These are phyloP conservation scores for Eupleurogrammus muticus DNA, from an alignment of 2,797 vertebrate genomes.

Conservation along the genomic window DNA sequence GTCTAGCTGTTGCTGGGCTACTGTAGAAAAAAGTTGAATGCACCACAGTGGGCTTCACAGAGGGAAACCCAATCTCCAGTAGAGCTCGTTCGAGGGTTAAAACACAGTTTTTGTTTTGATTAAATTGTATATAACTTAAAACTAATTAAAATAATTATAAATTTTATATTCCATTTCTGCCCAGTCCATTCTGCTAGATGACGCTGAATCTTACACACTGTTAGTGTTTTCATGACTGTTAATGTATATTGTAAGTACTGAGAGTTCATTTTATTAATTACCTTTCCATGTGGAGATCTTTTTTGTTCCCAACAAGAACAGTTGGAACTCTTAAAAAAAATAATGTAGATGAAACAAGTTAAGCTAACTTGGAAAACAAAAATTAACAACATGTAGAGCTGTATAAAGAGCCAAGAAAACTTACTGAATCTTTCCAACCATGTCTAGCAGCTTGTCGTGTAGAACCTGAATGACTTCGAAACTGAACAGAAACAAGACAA, in stretches of 20 bases:
- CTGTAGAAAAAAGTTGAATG: no score
- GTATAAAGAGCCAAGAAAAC: constrained; percentile 50
- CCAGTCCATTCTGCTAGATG: no score
- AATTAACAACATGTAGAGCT: constrained; percentile 53
- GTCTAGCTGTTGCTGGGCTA: no score
- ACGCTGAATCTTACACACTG: no score
- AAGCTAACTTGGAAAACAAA: background rate
- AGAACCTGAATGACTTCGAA: constrained; percentile 91
- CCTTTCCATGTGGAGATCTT: constrained; percentile 90
- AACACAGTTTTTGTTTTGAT: no score
- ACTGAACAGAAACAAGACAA: constrained; percentile 73
- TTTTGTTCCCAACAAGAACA: constrained; percentile 93
- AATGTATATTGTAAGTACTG: background rate
- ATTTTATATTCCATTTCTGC: no score
- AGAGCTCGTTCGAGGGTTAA: no score
- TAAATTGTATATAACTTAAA: no score
- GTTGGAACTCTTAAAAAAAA: constrained; percentile 85
- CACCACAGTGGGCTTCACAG: no score
- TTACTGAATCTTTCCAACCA: constrained; percentile 89
- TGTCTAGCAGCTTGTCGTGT: constrained; percentile 89
- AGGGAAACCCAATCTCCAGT: no score
- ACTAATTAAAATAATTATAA: no score
- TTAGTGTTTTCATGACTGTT: background rate
- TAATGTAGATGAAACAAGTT: constrained; percentile 3
- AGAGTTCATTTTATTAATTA: constrained; percentile 51